A percentile compares a stretch with the other conserved stretches of the same genome.
Conservation (phyloP, 2,113 vertebrate species). For the Anseranas semipalmata region DNA sequence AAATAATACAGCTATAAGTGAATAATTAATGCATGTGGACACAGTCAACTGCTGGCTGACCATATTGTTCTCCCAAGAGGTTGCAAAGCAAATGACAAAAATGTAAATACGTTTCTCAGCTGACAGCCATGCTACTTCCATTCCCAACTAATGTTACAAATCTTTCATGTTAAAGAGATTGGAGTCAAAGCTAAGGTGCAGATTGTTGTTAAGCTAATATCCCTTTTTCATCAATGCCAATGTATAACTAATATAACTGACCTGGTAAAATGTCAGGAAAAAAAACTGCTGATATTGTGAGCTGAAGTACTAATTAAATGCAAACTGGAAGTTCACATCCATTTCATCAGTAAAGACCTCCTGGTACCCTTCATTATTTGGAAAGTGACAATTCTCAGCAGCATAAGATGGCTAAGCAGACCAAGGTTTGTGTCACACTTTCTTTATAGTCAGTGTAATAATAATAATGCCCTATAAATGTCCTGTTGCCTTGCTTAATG, state of each 20-base stretch:
- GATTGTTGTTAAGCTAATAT: not conserved
- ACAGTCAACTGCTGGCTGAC: not conserved
- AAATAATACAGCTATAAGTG: not conserved
- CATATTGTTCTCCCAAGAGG: not conserved
- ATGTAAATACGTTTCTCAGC: not conserved
- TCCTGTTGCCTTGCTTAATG: not conserved
- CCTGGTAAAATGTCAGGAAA: accelerated
- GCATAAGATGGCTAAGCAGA: not conserved
- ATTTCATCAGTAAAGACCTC: not conserved
- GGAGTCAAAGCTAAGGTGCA: not conserved
- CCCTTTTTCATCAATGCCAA: not conserved
- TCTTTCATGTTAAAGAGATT: not conserved
- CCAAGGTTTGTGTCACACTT: not conserved
- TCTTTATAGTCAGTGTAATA: not conserved
- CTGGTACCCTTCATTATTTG: not conserved
- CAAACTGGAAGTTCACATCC: not conserved
- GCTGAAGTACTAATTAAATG: not conserved
- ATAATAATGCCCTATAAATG: not conserved
- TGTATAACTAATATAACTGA: not conserved
- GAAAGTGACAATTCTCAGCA: not conserved
- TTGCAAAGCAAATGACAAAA: not conserved
- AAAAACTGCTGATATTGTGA: not conserved
- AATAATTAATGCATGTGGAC: not conserved
- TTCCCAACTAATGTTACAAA: not conserved
- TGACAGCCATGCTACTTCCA: not conserved